phyloP scores from a whole-genome alignment of 2,113 vertebrate genomes.

The Corythornis cristatus region DNA sequence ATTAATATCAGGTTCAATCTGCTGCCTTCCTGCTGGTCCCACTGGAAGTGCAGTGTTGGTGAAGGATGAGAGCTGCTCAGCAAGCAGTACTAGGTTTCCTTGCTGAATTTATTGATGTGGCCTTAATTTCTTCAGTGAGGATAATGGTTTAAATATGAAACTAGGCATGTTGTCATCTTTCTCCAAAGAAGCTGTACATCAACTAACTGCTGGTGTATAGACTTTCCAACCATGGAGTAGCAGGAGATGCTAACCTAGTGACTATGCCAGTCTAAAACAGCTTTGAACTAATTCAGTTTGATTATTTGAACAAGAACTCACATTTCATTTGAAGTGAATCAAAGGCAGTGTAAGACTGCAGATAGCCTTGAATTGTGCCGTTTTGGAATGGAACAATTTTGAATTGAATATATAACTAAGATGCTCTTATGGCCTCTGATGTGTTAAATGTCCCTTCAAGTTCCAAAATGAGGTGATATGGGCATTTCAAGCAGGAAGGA shows the following conservation, averaged over 20 bases:
- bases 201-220: not conserved
- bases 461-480: not conserved
- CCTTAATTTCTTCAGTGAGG: not conserved
- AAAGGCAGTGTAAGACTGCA: not conserved
- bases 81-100: not conserved
- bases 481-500: not conserved
- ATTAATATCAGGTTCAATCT: not conserved
- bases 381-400: not conserved
- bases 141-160: not conserved
- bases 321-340: not conserved
- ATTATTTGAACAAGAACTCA: not conserved
- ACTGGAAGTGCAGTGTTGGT: accelerated
- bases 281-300: not conserved
- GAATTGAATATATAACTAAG: accelerated
- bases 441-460: not conserved
- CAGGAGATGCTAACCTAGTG: not conserved
- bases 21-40: not conserved
- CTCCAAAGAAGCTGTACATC: not conserved
- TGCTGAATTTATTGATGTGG: not conserved
- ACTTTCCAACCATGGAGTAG: not conserved
- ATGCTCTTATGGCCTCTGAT: not conserved
- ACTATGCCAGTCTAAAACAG: not conserved
- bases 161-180: accelerated
- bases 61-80: not conserved
- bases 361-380: not conserved